Evolutionary conservation across 2,888 invertebrate genomes (phyloP).

Genomic region (Synanthedon formicaeformis): DNA sequence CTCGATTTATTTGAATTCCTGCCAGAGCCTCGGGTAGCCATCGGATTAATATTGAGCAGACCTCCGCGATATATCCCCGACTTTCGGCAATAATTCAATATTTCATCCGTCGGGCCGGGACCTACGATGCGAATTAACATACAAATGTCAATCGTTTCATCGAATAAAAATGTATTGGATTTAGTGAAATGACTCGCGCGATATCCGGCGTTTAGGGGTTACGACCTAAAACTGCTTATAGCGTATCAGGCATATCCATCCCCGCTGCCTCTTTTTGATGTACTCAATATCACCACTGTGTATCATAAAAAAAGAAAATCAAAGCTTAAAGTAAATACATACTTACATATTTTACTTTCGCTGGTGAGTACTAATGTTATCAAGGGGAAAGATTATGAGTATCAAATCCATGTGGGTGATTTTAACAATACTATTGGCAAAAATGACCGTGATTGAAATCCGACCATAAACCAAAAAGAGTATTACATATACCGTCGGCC

Average conservation of each 20-base stretch:
- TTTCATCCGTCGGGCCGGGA: constrained; percentile 63
- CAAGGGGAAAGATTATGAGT: too few species aligned
- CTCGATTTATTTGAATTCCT: constrained; percentile 70
- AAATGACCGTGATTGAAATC: too few species aligned
- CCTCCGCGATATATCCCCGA: constrained; percentile 62
- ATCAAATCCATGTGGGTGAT: too few species aligned
- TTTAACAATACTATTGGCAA: too few species aligned
- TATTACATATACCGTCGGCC: too few species aligned
- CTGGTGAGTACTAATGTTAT: too few species aligned
- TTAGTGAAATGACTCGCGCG: constrained; percentile 63
- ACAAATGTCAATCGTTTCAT: constrained; percentile 71
- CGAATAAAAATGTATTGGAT: constrained; percentile 72
- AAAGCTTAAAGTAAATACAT: too few species aligned
- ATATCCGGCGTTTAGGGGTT: constrained; percentile 40
- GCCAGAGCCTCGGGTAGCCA: constrained; percentile 57
- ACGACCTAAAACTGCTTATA: constrained; percentile 40
- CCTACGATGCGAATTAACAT: constrained; percentile 66
- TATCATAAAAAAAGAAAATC: constrained; percentile 14
- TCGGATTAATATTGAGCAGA: constrained; percentile 67
- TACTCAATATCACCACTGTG: constrained; percentile 8
- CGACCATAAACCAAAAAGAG: too few species aligned
- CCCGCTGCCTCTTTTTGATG: constrained; percentile 14
- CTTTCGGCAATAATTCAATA: constrained; percentile 69
- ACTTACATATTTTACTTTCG: too few species aligned
- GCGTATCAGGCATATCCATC: constrained; percentile 20